Base-by-base conservation (phyloP, 2,888 invertebrate genomes). In the Drosophila acutilabella region DNA sequence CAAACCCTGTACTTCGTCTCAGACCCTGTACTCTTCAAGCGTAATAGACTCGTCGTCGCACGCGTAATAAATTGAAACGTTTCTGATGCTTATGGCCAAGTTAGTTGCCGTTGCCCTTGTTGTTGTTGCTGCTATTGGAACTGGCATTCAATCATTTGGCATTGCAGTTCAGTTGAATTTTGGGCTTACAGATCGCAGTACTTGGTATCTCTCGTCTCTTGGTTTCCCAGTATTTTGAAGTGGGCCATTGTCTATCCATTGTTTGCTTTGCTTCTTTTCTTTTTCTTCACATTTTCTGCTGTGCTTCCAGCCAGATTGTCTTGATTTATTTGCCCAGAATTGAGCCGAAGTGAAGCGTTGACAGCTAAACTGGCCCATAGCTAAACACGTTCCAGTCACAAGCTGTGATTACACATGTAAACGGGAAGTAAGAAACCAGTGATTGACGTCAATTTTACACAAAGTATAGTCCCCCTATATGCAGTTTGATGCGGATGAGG, bases 31-130 rank as follows among this genome's bases (percentile, higher is more conserved):
- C 54, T 38, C 50, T 30, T 41, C 64, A 68, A 42, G 58, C 61
- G 71, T 83, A 83, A 83, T 88, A 83, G 83, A 83, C 87, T 83
- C 87, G 83, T 89, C 88, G 89, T 87, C 88, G 83, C 89, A 75
- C 79, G 84, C 89, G 85, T 83, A 87, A 84, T 89, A 89, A 89
- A 83, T 89, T 83, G 83, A 83, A 83, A 81, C 89, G 83, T 87
- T 83, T 78, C 88, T 70, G 75, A 77, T 72, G 54, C 54, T 56
- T 56, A 56, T 56, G 54, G 33, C 54, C 54, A 56, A 71, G 57
- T 54, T 51, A 44, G 60, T 52, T 53, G 23, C 47, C 48, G 52
- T 45, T 44, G 56, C 44, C 48, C 33, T 41, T 41, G 51, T 13
- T 67, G 23, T 8, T 40, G 65, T 13, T 62, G 26, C 38, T 54